Evolutionary conservation across 1,140 invertebrate genomes (phyloP), one percentile per base, ranked within the genome.

Genomic region (Diprion similis): DNA sequence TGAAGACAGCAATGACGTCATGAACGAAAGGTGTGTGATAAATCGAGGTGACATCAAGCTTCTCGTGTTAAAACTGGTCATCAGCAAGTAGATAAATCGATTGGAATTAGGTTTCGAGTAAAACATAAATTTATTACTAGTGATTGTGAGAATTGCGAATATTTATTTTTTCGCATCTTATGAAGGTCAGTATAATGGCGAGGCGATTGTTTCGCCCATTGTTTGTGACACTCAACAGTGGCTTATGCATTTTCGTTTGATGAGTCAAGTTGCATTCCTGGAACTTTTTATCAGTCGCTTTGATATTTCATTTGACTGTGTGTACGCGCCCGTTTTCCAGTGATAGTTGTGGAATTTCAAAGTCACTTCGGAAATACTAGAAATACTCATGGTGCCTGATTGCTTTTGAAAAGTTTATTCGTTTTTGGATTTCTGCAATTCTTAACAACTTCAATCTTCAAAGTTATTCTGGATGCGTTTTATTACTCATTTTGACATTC

Each of bases 1-100:
- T 70, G 74, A 71, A 70, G 76, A 74, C 75, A 77, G 73, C 74
- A 76, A 78, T 78, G 77, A 78, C 77, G 77, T 76, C 71, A 72
- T 71, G 75, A 76, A 76, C 73, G 77, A 72, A 78, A 73, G 75
- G 72, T 73, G 66, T 68, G 70, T 69, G 72, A 69, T 68, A 77
- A 72, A 75, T 66, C 66, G 48, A 64, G 51, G 17, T 70, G 47
- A 51, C 51, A 67, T 73, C 67, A 64, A 73, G 48, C 68, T 65
- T 51, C 59, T 67, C 19, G 10, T 46, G 15, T n/a, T 18, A 19
- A 64, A 15, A 18, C 13, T 64, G 13, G 59, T 64, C 13, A 64
- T 19, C 10, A 17, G 19, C 37, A 15, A 45, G 46, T 19, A 15
- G n/a, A 70, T 18, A 19, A 18, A 71, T 66, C 71, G n/a, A 48